These are phyloP conservation scores for Apoda limacodes DNA, from an alignment of 2,888 invertebrate species.

Conservation along the genomic window DNA sequence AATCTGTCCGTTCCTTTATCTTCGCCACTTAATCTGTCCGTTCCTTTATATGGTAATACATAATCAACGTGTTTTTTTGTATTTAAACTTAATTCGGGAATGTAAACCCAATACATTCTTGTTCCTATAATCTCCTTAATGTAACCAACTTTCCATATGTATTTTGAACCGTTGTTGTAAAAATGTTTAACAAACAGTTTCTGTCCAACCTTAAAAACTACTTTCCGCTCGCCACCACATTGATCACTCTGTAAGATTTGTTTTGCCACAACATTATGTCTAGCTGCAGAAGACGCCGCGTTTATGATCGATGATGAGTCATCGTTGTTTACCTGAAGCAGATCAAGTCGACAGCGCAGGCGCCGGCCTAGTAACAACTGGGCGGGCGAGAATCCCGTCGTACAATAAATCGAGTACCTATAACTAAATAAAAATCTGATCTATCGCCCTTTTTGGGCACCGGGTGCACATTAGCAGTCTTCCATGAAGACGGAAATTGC, in stretches of 20 bases:
- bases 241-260: constrained; percentile 10
- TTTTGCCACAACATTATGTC: constrained; percentile 11
- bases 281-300: too few relatives aligned
- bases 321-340: constrained; percentile 3
- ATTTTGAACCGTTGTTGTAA: constrained; percentile 9
- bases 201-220: constrained; percentile 5
- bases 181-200: constrained; percentile 10
- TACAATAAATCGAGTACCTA: constrained; percentile 12
- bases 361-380: constrained; percentile 13
- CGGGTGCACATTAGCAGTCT: too few relatives aligned
- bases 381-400: constrained; percentile 14
- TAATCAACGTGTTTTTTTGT: constrained; percentile 10
- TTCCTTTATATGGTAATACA: too few relatives aligned
- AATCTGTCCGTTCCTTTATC: too few relatives aligned
- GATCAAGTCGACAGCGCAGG: constrained; percentile 12
- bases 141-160: constrained; percentile 5
- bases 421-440: constrained; percentile 15
- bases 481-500: too few relatives aligned
- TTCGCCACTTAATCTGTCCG: too few relatives aligned
- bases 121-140: constrained; percentile 3
- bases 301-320: not conserved
- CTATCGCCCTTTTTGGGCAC: too few relatives aligned
- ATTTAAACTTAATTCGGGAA: constrained; percentile 3
- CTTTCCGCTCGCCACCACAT: too few relatives aligned
- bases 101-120: constrained; percentile 5